Evolutionary conservation across 1,140 invertebrate genomes (phyloP), one percentile per base, ranked within the genome.

Genomic region (Acromyrmex charruanus): DNA sequence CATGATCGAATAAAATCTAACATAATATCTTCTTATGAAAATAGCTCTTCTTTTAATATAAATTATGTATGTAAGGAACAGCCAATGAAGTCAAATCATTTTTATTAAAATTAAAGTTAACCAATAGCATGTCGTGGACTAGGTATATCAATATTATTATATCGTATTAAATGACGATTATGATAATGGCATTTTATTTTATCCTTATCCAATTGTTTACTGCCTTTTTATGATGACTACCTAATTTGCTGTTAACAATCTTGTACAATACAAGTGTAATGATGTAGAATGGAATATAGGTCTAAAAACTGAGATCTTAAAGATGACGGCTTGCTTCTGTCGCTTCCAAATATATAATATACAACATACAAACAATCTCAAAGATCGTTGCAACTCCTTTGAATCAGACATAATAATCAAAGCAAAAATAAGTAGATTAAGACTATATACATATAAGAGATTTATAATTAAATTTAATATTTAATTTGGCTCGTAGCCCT

Each of bases 241-340:
- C 55, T 35, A 61, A 77, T 77, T 59, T 61, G 3, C 31, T 25
- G 53, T 39, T 61, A 61, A 58, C 14, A 12, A 59, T 77, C 18
- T 31, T 74, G 3, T 21, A 39, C 14, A 39, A 59, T 21, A 39
- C 14, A 44, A 59, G 7, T 39, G 35, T 35, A 58, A 75, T 12
- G 14, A 59, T 2, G 7, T 44, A 61, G 55, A 77, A 18, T 21
- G 0, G 16, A 25, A 28, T 59, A 18, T 18, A 61, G 9, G 21
- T 39, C 35, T 39, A 7, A 9, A 39, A 39, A 39, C 7, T 39
- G 6, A 6, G 35, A 44, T 44, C 9, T 61, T 44, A 44, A 77
- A 3, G 10, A 2, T 7, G 3, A 61, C 1, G 21, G 3, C 55
- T 35, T 35, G 0, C n/a, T 12, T 21, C 5, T 61, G 9, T 3